Evolutionary conservation across 92 coral and sea anemone species (phyloP).

Genomic region (Palythoa caribaeorum): DNA sequence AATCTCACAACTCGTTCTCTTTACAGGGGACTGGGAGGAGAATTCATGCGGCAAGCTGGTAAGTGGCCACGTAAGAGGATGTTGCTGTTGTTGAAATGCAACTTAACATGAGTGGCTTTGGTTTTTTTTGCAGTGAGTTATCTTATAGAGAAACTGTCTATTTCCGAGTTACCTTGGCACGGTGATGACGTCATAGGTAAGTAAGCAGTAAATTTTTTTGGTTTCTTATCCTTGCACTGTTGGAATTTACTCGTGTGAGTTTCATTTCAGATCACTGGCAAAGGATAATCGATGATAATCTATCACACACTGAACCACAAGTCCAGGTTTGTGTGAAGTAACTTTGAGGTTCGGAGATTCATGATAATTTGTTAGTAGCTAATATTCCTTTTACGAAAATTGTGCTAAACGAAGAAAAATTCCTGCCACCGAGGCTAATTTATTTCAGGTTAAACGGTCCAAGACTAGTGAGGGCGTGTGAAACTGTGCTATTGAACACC

Average conservation of each 20-base stretch:
- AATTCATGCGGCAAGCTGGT: constrained; percentile 96
- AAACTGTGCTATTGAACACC: background rate
- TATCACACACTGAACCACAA: constrained; percentile 82
- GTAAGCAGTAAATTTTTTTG: background rate
- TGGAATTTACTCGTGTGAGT: background rate
- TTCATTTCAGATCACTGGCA: constrained; percentile 76
- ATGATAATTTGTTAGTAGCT: background rate
- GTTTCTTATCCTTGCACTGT: background rate
- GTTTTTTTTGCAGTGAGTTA: constrained; percentile 75
- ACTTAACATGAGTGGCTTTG: background rate
- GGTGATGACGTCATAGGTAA: constrained; percentile 80
- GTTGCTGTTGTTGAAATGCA: background rate
- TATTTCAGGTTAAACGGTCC: background rate
- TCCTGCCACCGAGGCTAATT: background rate
- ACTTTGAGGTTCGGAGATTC: background rate
- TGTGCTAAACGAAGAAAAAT: background rate
- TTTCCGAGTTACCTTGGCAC: constrained; percentile 87
- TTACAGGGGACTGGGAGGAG: constrained; percentile 94
- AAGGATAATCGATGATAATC: constrained; percentile 80
- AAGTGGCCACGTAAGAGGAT: background rate
- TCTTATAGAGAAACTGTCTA: constrained; percentile 84
- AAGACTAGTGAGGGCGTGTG: background rate
- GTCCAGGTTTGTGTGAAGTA: constrained; percentile 76
- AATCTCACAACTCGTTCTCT: background rate
- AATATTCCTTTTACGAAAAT: background rate